phyloP scores from a whole-genome alignment of 2,113 vertebrate genomes.

The Typhlomys cinereus region DNA sequence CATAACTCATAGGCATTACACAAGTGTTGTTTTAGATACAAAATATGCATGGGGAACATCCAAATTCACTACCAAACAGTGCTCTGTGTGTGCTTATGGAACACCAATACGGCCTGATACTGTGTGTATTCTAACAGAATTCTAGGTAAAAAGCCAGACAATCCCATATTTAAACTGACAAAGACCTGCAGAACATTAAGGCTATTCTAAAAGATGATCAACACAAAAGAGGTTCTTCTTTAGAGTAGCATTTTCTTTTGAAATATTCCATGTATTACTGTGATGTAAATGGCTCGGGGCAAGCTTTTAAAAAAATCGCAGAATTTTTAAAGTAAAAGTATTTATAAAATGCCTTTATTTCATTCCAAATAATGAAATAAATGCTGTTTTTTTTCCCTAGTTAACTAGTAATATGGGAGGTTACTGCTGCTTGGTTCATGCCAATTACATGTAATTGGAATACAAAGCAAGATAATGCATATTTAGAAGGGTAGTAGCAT shows the following conservation, averaged over 20 bases:
- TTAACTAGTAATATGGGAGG: not conserved
- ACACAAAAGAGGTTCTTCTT: not conserved
- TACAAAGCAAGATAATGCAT: not conserved
- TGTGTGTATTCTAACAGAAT: not conserved
- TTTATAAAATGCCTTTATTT: constrained; percentile 6
- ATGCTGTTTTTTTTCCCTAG: not conserved
- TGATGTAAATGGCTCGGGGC: not conserved
- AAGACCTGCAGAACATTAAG: not conserved
- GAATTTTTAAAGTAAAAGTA: constrained; percentile 47
- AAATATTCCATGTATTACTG: not conserved
- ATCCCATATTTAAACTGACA: not conserved
- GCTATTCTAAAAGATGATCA: not conserved
- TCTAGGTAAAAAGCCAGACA: not conserved
- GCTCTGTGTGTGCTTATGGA: not conserved
- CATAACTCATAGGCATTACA: not conserved
- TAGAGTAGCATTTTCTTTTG: not conserved
- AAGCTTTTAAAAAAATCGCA: constrained; percentile 1
- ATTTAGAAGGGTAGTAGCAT: not conserved
- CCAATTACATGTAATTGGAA: not conserved
- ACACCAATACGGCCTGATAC: not conserved
- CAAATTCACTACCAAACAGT: not conserved
- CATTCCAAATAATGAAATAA: constrained; percentile 24
- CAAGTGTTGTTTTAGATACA: not conserved
- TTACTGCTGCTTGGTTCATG: not conserved
- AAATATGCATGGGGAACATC: not conserved